phyloP scores from a whole-genome alignment of 2,113 vertebrate genomes.

The Abramis brama region DNA sequence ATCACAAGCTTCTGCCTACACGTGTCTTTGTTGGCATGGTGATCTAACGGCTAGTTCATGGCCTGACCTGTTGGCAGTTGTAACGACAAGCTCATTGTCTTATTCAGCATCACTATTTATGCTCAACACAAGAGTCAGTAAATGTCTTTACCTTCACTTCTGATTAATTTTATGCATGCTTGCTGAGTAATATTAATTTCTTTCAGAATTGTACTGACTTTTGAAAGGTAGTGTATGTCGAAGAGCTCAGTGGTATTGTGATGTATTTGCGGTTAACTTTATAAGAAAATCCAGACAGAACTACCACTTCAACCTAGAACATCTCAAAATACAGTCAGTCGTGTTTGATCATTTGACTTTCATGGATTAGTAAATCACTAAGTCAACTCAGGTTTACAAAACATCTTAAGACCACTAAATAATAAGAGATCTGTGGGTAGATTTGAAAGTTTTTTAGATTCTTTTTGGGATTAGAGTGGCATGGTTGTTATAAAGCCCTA shows the following conservation, averaged over 20 bases:
- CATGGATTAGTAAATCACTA: neutral
- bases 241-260: neutral
- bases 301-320: neutral
- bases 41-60: neutral
- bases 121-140: neutral
- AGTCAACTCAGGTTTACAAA: neutral
- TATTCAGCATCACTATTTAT: constrained; percentile 5
- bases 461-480: constrained; percentile 40
- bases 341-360: neutral
- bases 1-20: neutral
- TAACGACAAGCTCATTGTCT: neutral
- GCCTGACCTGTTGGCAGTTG: constrained; percentile 1
- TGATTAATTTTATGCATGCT: neutral
- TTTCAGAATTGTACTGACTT: neutral
- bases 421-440: constrained; percentile 26
- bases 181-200: neutral
- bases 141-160: neutral
- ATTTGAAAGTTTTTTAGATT: constrained; percentile 41
- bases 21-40: constrained; percentile 6
- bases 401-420: constrained; percentile 22
- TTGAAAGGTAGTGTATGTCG: neutral
- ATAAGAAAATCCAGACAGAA: neutral
- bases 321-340: neutral
- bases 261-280: neutral
- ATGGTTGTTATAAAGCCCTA: neutral